A percentile compares a stretch with the other conserved stretches of the same genome.
These are phyloP conservation scores for Cyanoderma ruficeps DNA, from an alignment of 2,113 vertebrate species.

Conservation along the genomic window DNA sequence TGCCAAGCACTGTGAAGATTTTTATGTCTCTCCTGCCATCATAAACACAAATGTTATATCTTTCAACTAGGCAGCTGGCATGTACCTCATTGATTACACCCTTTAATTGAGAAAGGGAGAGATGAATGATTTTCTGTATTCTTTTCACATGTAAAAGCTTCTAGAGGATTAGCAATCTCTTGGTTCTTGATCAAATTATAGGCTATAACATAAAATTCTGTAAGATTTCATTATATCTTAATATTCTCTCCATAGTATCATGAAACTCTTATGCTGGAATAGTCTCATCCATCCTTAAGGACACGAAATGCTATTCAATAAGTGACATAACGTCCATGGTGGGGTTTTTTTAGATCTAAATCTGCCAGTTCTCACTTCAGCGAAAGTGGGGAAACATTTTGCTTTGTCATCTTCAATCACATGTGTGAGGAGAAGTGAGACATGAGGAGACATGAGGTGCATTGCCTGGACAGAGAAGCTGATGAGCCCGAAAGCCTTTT, in stretches of 20 bases:
- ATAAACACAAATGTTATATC: constrained; percentile 27
- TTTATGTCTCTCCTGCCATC: constrained; percentile 24
- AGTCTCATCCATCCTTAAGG: not conserved
- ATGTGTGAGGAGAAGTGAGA: not conserved
- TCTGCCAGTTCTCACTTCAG: not conserved
- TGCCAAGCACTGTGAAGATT: constrained; percentile 26
- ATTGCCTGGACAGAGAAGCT: not conserved
- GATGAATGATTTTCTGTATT: constrained; percentile 42
- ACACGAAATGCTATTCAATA: not conserved
- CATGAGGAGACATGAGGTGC: not conserved
- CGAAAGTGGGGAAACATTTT: not conserved
- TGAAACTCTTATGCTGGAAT: not conserved
- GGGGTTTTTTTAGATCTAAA: not conserved
- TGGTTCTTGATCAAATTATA: not conserved
- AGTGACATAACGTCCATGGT: not conserved
- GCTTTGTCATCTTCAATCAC: not conserved
- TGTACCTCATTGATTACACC: not conserved
- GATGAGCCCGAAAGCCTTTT: rapidly evolving
- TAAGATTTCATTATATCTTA: not conserved
- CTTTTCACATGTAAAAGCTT: not conserved
- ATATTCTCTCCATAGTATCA: not conserved
- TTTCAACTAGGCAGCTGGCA: not conserved
- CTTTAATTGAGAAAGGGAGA: not conserved
- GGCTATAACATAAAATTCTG: not conserved
- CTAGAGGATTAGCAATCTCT: not conserved